phyloP scores from a whole-genome alignment of 2,797 vertebrate genomes.

The Pseudocheirus occidentalis region DNA sequence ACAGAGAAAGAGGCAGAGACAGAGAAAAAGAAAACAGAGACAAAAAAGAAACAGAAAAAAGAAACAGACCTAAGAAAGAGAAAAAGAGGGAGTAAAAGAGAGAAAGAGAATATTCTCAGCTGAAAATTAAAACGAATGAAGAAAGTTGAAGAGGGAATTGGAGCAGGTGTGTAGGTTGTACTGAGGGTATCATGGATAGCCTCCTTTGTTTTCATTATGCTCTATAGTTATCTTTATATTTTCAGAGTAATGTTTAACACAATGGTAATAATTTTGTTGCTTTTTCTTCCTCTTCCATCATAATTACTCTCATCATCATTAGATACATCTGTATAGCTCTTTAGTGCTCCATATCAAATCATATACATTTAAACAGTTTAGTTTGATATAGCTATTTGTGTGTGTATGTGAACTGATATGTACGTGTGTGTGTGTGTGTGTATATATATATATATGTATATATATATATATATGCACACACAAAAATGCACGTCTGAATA shows the following conservation, averaged over 20 bases:
- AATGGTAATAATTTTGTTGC: not conserved
- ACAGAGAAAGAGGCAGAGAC: too few relatives aligned
- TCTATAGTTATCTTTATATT: not conserved
- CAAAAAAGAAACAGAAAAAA: not conserved
- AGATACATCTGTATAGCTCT: not conserved
- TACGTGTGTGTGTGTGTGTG: too few relatives aligned
- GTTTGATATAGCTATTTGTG: not conserved
- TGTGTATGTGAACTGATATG: too few relatives aligned
- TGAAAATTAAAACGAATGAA: not conserved
- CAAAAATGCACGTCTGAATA: too few relatives aligned
- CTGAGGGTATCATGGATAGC: not conserved
- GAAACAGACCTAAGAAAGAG: not conserved
- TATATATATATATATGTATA: too few relatives aligned
- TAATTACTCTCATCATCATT: not conserved
- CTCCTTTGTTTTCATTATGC: not conserved
- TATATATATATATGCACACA: too few relatives aligned
- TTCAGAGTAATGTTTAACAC: not conserved
- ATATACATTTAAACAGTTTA: not conserved
- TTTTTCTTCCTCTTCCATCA: not conserved
- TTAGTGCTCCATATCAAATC: not conserved
- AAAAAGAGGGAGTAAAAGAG: not conserved
- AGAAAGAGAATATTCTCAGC: not conserved
- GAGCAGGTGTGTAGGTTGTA: not conserved
- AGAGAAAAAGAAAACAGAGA: too few relatives aligned
- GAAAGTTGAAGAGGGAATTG: not conserved